Evolutionary conservation across 2,113 vertebrate species (phyloP), one percentile per base, ranked within the genome.

Genomic region (Bufo gargarizans): DNA sequence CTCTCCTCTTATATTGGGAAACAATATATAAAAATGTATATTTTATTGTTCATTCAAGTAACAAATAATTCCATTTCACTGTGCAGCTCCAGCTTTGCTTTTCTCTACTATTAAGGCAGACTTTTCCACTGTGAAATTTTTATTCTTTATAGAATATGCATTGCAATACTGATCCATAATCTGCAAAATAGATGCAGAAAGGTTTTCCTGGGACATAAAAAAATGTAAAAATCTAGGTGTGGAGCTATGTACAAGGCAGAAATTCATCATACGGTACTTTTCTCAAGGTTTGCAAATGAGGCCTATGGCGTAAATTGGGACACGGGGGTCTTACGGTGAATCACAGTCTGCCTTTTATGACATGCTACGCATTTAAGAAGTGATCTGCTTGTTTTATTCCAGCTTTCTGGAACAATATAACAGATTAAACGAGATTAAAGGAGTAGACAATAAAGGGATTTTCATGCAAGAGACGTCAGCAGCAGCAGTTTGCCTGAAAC

Each of bases 371-470:
- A 72, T 45, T 72, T 6, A 72, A 45, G 43, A 43, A 72, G 12
- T 43, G 2, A 71, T 71, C 67, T 71, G 7, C 0, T 71, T 71
- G 6, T 12, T 9, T 19, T 19, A 19, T 50, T 50, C 17, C 45
- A 45, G 69, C 22, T 43, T 43, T 71, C 12, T 71, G 43, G 47
- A 12, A 78, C 53, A 85, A 85, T 7, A 53, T 12, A 45, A 11
- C 69, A 74, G 53, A 85, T 74, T 58, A 76, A 85, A 6, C 14
- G 53, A 85, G 43, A 63, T 77, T 63, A 86, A 50, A 20, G 43
- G 16, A 16, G 61, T 67, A 67, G 45, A 69, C 61, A 83, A 22
- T 49, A 71, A 55, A 50, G 49, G 55, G 63, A 84, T 84, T 63
- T 77, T 63, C 84, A 77, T 58, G 84, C 45, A 63, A 45, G 56